A percentile compares a stretch with the other conserved stretches of the same genome.
Conservation (phyloP, 2,113 vertebrate species). For the Hypomesus transpacificus region DNA sequence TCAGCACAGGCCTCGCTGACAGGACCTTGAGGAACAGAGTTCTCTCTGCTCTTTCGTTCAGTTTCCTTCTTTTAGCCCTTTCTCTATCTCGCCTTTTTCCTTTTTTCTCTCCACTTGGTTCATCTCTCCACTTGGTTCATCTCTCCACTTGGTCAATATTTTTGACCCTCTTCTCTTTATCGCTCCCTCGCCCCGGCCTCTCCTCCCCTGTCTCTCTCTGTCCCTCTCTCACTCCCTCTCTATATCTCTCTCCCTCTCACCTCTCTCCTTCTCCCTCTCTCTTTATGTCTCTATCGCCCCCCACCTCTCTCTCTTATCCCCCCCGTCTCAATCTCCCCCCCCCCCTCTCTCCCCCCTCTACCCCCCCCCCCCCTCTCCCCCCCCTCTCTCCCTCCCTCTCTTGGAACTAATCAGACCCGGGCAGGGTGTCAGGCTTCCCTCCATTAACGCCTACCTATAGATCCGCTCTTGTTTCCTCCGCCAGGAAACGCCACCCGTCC, state of each 20-base stretch:
- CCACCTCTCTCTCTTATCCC: too few relatives aligned
- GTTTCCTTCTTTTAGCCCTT: too few relatives aligned
- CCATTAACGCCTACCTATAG: constrained; percentile 18
- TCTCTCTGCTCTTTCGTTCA: not conserved
- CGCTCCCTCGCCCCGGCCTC: not conserved
- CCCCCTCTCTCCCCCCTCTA: not conserved
- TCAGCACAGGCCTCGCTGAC: not conserved
- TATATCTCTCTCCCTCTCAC: too few relatives aligned
- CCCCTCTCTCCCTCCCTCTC: not conserved
- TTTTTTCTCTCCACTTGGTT: not conserved
- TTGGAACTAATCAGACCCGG: constrained; percentile 2
- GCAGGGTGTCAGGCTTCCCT: constrained; percentile 23
- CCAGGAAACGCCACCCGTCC: constrained; percentile 9
- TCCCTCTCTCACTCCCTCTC: not conserved
- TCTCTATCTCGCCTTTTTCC: not conserved
- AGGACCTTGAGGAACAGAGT: not conserved
- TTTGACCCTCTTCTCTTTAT: too few relatives aligned
- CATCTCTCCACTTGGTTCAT: not conserved
- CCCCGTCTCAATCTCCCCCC: not conserved
- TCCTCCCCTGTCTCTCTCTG: not conserved
- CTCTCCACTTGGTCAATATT: not conserved
- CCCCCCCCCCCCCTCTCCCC: not conserved
- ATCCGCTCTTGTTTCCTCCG: constrained; percentile 14
- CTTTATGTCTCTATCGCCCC: too few relatives aligned
- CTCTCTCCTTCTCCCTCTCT: too few relatives aligned